Conservation (phyloP, 2,797 vertebrate genomes). For the Hyperoplus lanceolatus region DNA sequence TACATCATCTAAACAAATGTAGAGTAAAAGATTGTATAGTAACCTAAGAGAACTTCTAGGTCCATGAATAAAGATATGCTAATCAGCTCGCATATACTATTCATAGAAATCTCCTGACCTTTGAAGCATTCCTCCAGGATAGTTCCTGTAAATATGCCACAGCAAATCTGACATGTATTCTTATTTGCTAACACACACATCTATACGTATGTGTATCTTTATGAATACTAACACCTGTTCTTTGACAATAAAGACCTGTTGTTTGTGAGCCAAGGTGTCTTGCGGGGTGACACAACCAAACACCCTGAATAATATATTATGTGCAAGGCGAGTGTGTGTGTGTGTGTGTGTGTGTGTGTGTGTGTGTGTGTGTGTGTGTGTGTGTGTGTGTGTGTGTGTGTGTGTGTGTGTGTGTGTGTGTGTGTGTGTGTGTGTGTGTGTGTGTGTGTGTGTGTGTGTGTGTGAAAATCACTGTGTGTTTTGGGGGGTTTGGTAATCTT, state of each 20-base stretch:
- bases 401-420: no score
- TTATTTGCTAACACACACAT: slow-evolving; percentile 52
- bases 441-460: neutral
- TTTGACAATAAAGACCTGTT: slow-evolving; percentile 64
- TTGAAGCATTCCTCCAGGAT: slow-evolving; percentile 31
- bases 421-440: no score
- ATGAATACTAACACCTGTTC: slow-evolving; percentile 64
- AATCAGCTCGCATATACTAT: slow-evolving; percentile 54
- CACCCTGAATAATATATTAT: slow-evolving; percentile 75
- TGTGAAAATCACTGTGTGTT: slow-evolving; percentile 74
- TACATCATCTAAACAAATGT: neutral
- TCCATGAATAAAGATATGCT: slow-evolving; percentile 37
- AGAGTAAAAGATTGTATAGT: neutral
- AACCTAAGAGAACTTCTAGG: slow-evolving; percentile 1
- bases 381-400: no score
- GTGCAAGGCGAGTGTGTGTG: slow-evolving; percentile 12
- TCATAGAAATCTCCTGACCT: slow-evolving; percentile 58
- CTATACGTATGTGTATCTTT: slow-evolving; percentile 30
- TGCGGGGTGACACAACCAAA: slow-evolving; percentile 64
- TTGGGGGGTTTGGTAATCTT: slow-evolving; percentile 74
- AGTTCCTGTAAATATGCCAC: slow-evolving; percentile 33
- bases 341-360: no score
- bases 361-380: no score
- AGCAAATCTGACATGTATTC: slow-evolving; percentile 2
- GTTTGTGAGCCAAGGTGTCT: slow-evolving; percentile 65